Conservation (phyloP, 2,888 invertebrate genomes). For the Loripinus fragilis region DNA sequence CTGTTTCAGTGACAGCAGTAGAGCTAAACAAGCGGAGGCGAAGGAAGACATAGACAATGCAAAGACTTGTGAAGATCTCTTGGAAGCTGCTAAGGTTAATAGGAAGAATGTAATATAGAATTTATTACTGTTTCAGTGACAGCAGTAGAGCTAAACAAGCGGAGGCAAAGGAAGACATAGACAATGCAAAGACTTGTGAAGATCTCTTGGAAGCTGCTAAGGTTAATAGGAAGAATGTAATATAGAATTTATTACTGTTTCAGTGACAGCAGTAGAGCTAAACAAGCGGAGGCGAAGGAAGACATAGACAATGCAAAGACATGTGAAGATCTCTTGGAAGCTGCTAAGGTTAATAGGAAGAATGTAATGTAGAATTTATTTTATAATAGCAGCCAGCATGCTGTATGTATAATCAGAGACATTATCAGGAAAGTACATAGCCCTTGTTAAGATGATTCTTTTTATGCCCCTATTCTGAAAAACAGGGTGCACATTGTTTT, state of each 20-base stretch:
- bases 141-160: constrained; percentile 42
- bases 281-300: constrained; percentile 58
- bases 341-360: constrained; percentile 73
- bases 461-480: too few species aligned
- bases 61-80: too few species aligned
- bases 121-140: constrained; percentile 59
- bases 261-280: constrained; percentile 52
- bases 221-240: constrained; percentile 42
- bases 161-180: constrained; percentile 69
- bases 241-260: constrained; percentile 31
- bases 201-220: constrained; percentile 54
- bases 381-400: constrained; percentile 7
- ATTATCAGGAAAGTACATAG: too few species aligned
- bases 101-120: too few species aligned
- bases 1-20: too few species aligned
- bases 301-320: constrained; percentile 77
- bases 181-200: constrained; percentile 76
- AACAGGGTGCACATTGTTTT: too few species aligned
- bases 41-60: too few species aligned
- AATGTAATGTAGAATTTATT: constrained; percentile 38
- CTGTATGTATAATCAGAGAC: too few species aligned
- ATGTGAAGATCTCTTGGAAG: constrained; percentile 75
- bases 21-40: too few species aligned
- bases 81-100: too few species aligned
- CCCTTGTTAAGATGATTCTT: too few species aligned